A percentile compares a stretch with the other conserved stretches of the same genome.
Conservation (phyloP, 1,140 invertebrate genomes). For the Aphelinus atriplicis region DNA sequence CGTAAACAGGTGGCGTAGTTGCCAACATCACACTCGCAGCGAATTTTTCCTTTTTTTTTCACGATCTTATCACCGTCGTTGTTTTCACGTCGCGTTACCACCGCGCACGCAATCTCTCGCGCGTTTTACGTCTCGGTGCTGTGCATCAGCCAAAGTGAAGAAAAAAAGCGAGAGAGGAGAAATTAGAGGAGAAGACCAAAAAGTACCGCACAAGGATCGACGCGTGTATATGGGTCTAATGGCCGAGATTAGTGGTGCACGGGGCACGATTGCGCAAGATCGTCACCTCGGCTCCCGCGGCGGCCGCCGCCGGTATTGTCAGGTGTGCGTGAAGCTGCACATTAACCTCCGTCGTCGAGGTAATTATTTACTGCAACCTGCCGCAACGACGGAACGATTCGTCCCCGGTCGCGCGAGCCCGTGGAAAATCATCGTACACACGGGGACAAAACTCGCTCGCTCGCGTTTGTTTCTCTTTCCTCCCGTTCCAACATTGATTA, state of each 20-base stretch:
- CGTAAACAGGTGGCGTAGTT: no score
- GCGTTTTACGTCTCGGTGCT: neutral
- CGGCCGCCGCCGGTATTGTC: neutral
- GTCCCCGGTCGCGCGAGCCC: no score
- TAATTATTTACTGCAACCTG: conserved; percentile 18
- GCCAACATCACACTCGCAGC: no score
- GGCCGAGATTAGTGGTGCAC: conserved; percentile 3
- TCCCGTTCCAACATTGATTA: no score
- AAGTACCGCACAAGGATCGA: neutral
- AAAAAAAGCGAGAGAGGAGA: neutral
- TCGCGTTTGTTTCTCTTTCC: neutral
- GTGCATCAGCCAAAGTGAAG: neutral
- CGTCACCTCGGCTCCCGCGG: no score
- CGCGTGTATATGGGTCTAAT: neutral
- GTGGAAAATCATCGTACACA: no score
- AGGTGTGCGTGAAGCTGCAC: neutral
- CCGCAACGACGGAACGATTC: no score
- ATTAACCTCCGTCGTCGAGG: neutral
- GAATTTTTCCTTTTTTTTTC: no score
- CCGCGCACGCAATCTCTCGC: neutral
- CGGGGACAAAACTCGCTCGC: neutral
- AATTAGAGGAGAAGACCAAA: conserved; percentile 17
- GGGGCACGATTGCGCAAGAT: conserved; percentile 7
- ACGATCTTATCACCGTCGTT: no score
- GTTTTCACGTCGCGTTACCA: no score